These are phyloP conservation scores for Cirrhinus mrigala DNA, from an alignment of 2,797 vertebrate species.

Conservation along the genomic window DNA sequence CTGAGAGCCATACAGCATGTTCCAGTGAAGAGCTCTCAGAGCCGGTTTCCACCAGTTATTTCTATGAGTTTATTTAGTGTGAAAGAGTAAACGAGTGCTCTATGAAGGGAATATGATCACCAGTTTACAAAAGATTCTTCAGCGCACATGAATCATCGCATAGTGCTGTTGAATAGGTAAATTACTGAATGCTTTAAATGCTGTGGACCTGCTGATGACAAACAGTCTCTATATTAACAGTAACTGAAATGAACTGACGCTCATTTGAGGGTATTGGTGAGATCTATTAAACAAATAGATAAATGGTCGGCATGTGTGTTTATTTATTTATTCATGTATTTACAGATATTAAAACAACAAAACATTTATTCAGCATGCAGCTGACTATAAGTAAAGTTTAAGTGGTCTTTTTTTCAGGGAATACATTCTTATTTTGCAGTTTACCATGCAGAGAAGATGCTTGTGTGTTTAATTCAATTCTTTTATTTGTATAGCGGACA, in stretches of 20 bases:
- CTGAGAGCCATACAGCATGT: background rate
- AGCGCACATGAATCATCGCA: background rate
- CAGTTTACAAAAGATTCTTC: background rate
- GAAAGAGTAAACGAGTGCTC: background rate
- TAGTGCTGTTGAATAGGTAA: background rate
- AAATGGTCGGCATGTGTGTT: background rate
- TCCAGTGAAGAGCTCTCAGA: background rate
- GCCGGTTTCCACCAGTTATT: background rate
- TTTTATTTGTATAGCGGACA: too few relatives aligned
- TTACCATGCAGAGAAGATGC: too few relatives aligned
- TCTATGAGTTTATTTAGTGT: background rate
- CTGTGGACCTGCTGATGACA: background rate
- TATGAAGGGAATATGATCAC: background rate
- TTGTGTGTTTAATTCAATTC: too few relatives aligned
- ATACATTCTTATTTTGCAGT: too few relatives aligned
- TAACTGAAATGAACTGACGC: background rate
- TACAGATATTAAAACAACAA: slow-evolving; percentile 1
- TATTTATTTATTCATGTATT: too few relatives aligned
- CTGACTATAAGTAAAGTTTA: too few relatives aligned
- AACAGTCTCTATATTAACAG: background rate
- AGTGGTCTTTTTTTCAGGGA: too few relatives aligned
- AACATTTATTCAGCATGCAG: background rate
- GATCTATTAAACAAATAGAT: background rate
- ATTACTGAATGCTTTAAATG: background rate
- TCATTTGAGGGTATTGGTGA: background rate